These are phyloP conservation scores for Chloropsis cyanopogon DNA, from an alignment of 2,113 vertebrate genomes.

Conservation along the genomic window DNA sequence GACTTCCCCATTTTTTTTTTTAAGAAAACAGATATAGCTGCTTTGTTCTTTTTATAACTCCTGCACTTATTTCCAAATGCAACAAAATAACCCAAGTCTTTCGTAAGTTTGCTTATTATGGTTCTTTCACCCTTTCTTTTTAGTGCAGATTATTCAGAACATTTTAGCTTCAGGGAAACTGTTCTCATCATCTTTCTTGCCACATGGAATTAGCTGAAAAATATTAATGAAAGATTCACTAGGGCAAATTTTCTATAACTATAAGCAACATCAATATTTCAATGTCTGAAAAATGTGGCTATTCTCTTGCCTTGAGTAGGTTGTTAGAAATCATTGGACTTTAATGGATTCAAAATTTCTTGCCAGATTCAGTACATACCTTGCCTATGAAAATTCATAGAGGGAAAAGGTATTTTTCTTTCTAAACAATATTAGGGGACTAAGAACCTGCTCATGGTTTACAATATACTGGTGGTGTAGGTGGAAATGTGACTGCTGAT, in stretches of 20 bases:
- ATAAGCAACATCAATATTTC: slow-evolving; percentile 86
- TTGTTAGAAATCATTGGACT: slow-evolving; percentile 51
- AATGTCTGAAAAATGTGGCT: slow-evolving; percentile 56
- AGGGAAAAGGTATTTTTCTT: background rate
- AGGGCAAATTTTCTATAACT: slow-evolving; percentile 77
- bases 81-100: background rate
- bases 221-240: slow-evolving; percentile 84
- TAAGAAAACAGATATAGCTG: background rate
- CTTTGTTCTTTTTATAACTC: background rate
- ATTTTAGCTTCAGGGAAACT: slow-evolving; percentile 34
- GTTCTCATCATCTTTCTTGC: slow-evolving; percentile 53
- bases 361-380: background rate
- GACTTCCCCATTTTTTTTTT: background rate
- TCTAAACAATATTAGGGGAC: background rate
- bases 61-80: background rate
- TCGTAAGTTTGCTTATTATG: slow-evolving; percentile 14
- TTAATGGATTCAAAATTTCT: slow-evolving; percentile 58
- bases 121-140: background rate
- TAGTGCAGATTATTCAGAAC: slow-evolving; percentile 27
- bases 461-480: background rate
- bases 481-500: slow-evolving; percentile 43
- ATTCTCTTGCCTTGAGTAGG: slow-evolving; percentile 38
- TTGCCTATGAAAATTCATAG: slow-evolving; percentile 27
- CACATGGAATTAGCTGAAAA: slow-evolving; percentile 63
- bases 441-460: background rate